These are phyloP conservation scores for Buathra laborator DNA, from an alignment of 2,888 invertebrate species.

Conservation along the genomic window DNA sequence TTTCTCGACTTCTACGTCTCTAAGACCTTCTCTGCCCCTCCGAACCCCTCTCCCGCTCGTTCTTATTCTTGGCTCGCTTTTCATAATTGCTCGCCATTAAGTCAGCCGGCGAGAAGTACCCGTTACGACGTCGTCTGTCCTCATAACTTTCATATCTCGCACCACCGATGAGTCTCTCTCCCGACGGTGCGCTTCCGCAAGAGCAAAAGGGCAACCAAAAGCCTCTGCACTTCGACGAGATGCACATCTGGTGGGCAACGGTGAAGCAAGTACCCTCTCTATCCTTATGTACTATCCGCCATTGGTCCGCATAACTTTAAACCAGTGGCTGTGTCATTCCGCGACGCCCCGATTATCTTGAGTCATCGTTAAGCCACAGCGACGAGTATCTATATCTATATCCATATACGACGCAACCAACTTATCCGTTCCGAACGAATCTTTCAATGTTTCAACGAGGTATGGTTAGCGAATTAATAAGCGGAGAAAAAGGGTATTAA, in stretches of 20 bases:
- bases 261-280: conserved; percentile 4
- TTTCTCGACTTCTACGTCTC: conserved; percentile 47
- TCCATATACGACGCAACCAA: background rate
- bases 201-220: conserved; percentile 26
- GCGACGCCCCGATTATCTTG: conserved; percentile 35
- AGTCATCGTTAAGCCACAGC: conserved; percentile 27
- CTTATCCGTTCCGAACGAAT: background rate
- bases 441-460: conserved; percentile 5
- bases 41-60: conserved; percentile 28
- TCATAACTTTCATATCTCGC: conserved; percentile 71
- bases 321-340: conserved; percentile 49
- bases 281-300: conserved; percentile 11
- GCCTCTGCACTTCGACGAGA: conserved; percentile 40
- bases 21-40: conserved; percentile 42
- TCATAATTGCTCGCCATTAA: conserved; percentile 77
- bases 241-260: conserved; percentile 14
- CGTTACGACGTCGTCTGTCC: conserved; percentile 62
- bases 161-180: conserved; percentile 30
- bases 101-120: conserved; percentile 66
- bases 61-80: conserved; percentile 66
- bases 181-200: conserved; percentile 18
- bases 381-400: conserved; percentile 20
- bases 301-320: conserved; percentile 48
- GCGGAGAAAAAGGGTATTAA: background rate
- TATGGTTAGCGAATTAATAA: background rate